Evolutionary conservation across 1,140 invertebrate species (phyloP).

Genomic region (Aphaenogaster rudis): DNA sequence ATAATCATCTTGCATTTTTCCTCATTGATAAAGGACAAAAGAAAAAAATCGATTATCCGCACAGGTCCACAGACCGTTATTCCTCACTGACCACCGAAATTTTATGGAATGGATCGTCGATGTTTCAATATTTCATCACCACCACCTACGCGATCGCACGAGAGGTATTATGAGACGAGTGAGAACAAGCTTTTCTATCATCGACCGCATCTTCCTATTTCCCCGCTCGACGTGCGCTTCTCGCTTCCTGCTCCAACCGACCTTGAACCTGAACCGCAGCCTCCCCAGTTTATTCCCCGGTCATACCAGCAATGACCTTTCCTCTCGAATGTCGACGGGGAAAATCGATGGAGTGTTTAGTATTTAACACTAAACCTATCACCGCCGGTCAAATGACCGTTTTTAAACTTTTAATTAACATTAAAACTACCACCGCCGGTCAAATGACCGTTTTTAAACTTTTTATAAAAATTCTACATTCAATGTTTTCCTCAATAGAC

Average conservation of each 20-base stretch:
- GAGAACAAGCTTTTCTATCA: slow-evolving; percentile 45
- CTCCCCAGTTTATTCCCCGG: slow-evolving; percentile 23
- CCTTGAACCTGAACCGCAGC: slow-evolving; percentile 75
- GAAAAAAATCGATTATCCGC: neutral
- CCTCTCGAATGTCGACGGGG: slow-evolving; percentile 42
- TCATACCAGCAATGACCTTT: slow-evolving; percentile 29
- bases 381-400: no score
- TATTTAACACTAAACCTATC: slow-evolving; percentile 10
- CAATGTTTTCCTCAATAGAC: no score
- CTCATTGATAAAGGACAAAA: neutral
- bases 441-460: no score
- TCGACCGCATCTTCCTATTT: slow-evolving; percentile 55
- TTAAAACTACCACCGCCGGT: no score
- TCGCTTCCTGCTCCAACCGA: slow-evolving; percentile 63
- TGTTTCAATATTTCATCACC: neutral
- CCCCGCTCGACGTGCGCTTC: neutral
- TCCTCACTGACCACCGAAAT: neutral
- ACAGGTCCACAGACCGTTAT: neutral
- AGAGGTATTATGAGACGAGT: neutral
- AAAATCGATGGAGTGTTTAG: slow-evolving; percentile 67
- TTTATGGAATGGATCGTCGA: neutral
- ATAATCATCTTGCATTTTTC: neutral
- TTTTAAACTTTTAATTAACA: no score
- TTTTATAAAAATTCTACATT: no score
- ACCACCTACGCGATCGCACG: no score